These are phyloP conservation scores for Hypolimnas misippus DNA, from an alignment of 2,888 invertebrate genomes.

Conservation along the genomic window DNA sequence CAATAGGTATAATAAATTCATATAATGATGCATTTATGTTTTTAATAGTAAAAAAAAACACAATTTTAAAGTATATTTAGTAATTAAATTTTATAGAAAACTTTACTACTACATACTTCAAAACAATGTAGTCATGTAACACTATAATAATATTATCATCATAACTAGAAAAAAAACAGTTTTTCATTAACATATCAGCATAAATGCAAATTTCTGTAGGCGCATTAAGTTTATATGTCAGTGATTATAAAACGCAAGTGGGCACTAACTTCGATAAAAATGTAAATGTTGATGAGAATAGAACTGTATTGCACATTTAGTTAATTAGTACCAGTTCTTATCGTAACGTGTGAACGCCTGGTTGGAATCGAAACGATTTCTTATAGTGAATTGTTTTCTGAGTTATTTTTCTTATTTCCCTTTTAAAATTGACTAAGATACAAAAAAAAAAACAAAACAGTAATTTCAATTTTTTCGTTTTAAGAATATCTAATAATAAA, in stretches of 20 bases:
- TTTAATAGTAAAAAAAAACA: no score
- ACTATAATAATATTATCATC: no score
- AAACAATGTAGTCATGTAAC: no score
- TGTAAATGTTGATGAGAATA: slow-evolving; percentile 25
- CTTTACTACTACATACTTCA: no score
- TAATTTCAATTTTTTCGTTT: no score
- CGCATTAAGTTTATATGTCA: neutral
- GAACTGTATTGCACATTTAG: slow-evolving; percentile 23
- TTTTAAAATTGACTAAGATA: neutral
- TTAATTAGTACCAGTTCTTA: slow-evolving; percentile 28
- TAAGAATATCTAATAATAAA: no score
- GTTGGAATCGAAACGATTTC: slow-evolving; percentile 25
- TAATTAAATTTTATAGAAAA: no score
- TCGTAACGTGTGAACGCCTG: slow-evolving; percentile 29
- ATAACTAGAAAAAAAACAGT: neutral
- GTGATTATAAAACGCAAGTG: neutral
- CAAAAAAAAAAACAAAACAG: no score
- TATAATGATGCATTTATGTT: no score
- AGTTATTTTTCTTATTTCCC: neutral
- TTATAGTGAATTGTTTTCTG: slow-evolving; percentile 2
- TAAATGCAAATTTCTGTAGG: neutral
- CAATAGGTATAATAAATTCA: no score
- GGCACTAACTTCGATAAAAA: slow-evolving; percentile 20
- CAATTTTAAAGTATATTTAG: no score
- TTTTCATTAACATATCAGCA: neutral